Conservation (phyloP, 2,888 invertebrate species). For the Myopa testacea region DNA sequence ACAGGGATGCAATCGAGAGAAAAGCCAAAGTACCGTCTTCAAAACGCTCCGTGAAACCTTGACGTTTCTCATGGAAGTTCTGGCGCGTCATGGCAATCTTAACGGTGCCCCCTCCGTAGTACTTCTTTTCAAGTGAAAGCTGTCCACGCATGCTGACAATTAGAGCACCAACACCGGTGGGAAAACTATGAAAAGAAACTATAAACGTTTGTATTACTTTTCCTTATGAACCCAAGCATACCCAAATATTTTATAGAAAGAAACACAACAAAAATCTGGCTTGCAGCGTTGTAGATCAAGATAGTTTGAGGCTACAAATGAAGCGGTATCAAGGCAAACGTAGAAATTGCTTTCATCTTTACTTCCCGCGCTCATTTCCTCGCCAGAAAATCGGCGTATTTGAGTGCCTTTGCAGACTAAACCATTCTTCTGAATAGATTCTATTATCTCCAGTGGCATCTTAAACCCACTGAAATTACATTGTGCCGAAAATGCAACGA, state of each 20-base stretch:
- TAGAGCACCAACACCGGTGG: constrained; percentile 93
- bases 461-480: constrained; percentile 96
- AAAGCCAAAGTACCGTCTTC: constrained; percentile 96
- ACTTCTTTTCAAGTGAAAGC: constrained; percentile 70
- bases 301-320: constrained; percentile 80
- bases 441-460: constrained; percentile 83
- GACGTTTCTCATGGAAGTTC: constrained; percentile 79
- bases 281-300: constrained; percentile 78
- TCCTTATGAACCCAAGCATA: constrained; percentile 39
- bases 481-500: constrained; percentile 91
- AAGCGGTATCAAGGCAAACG: constrained; percentile 88
- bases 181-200: constrained; percentile 71
- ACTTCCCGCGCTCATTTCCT: constrained; percentile 15
- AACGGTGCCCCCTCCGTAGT: constrained; percentile 96
- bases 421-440: constrained; percentile 75
- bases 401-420: constrained; percentile 62
- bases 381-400: constrained; percentile 46
- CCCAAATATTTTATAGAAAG: constrained; percentile 97
- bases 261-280: constrained; percentile 91
- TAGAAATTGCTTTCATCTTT: constrained; percentile 71
- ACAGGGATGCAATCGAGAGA: constrained; percentile 83
- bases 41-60: constrained; percentile 81
- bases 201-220: not conserved
- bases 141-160: constrained; percentile 74
- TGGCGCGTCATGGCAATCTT: constrained; percentile 81